Evolutionary conservation across 92 coral and sea anemone genomes (phyloP), one percentile per base, ranked within the genome.

Genomic region (Zoanthus sociatus): DNA sequence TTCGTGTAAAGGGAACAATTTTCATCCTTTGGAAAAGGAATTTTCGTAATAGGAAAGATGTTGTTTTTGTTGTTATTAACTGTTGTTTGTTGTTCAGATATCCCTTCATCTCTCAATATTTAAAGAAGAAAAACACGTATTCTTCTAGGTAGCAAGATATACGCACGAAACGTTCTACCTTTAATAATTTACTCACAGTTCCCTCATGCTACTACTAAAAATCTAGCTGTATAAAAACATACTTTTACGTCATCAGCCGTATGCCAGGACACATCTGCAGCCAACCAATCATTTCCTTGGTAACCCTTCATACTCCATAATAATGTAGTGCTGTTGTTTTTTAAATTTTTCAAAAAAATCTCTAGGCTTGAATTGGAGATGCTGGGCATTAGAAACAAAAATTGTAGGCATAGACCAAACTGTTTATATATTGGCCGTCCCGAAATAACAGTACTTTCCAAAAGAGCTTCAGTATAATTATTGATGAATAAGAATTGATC

Each of bases 231-330:
- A 63, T 8, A 17, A n/a, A 17, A 20, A 63, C 32, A 44, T 10
- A 79, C 84, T 73, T 79, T 61, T 6, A 63, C 55, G 63, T 66
- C 73, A 21, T 79, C 53, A 1, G 84, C 71, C 55, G 73, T 63
- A 9, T 63, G 33, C 84, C 84, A 79, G 10, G 84, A 79, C 46
- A 66, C 58, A 7, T 79, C 56, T 5, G 73, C 84, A 18, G 20
- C 16, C 17, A 47, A 11, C 84, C 84, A 79, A 61, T 63, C 84
- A 3, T 45, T 63, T 9, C 84, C 84, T 9, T 79, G 84, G 26
- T 79, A 79, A 42, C 84, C 84, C 42, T 79, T 79, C 13, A 63
- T 47, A 44, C 56, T 79, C 84, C 84, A 79, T 44, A 79, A 16
- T 32, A 79, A 73, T 48, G 45, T 37, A 2, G 48, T 42, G 11